Evolutionary conservation across 2,113 vertebrate species (phyloP), one percentile per base, ranked within the genome.

Genomic region (Pelobates fuscus): DNA sequence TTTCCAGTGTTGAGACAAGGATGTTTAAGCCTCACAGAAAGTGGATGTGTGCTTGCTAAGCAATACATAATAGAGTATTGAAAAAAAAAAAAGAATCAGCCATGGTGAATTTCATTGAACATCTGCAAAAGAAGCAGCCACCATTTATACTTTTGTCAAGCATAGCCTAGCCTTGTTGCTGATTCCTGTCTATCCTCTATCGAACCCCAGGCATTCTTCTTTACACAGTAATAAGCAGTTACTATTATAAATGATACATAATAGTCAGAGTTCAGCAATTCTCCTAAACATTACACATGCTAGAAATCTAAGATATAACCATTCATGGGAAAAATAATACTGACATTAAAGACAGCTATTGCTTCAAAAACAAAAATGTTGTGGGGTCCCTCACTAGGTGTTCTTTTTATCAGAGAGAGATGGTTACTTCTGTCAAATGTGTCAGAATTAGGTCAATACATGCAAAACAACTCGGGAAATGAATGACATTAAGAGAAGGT

Each of bases 401-500:
- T 49, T n/a, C 26, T 52, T 71, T 52, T 29, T 63, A 24, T 71
- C 21, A 44, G 41, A 21, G 59, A 71, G 21, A 27, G 29, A 18
- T 26, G 63, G 44, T 63, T 63, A 17, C 29, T 71, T 73, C 49
- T 65, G 61, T 58, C 30, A 66, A 17, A 64, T 55, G 52, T 66
- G n/a, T 62, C 30, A 66, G 21, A 74, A 66, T 58, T 74, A 74
- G 71, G 71, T 58, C 71, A 74, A 74, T 66, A 44, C 30, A 74
- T 74, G 71, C 30, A 74, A 74, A 65, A 66, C 18, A 65, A 66
- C 21, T 29, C 14, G 21, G 3, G 41, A 46, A 74, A 66, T 55
- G 52, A 74, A 66, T 66, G 49, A 23, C 29, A 66, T 29, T 23
- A 26, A 41, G 26, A 25, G 30, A 73, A 65, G 26, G 18, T 61